Evolutionary conservation across 2,113 vertebrate genomes (phyloP).

Genomic region (Serinus canaria): DNA sequence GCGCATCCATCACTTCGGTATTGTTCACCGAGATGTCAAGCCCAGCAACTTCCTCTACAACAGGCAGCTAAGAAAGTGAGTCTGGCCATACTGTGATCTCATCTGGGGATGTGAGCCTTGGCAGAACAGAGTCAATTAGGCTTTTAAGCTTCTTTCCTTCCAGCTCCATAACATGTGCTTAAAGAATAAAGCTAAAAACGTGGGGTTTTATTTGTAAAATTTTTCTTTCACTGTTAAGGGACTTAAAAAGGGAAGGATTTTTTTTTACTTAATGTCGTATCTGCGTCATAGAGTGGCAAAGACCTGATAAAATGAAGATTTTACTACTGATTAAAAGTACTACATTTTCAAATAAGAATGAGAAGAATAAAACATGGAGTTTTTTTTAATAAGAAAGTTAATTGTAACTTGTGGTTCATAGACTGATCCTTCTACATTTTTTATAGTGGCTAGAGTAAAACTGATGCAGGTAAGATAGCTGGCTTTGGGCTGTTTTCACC

Average conservation of each 20-base stretch:
- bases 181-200: neutral
- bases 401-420: neutral
- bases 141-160: slow-evolving; percentile 1
- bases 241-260: neutral
- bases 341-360: neutral
- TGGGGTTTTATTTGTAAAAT: neutral
- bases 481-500: neutral
- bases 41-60: slow-evolving; percentile 90
- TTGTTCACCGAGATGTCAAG: slow-evolving; percentile 97
- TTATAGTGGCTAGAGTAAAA: neutral
- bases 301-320: neutral
- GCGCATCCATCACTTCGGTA: slow-evolving; percentile 94
- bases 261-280: neutral
- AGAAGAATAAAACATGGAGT: neutral
- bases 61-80: slow-evolving; percentile 85
- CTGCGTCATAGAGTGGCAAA: neutral
- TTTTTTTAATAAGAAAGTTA: neutral
- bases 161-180: slow-evolving; percentile 31
- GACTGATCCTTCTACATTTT: neutral
- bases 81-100: slow-evolving; percentile 33
- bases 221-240: neutral
- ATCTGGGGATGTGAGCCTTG: slow-evolving; percentile 66
- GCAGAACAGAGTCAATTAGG: slow-evolving; percentile 4
- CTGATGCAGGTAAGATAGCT: neutral
- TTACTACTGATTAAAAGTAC: neutral